Evolutionary conservation across 2,113 vertebrate genomes (phyloP).

Genomic region (Copsychus sechellarum): DNA sequence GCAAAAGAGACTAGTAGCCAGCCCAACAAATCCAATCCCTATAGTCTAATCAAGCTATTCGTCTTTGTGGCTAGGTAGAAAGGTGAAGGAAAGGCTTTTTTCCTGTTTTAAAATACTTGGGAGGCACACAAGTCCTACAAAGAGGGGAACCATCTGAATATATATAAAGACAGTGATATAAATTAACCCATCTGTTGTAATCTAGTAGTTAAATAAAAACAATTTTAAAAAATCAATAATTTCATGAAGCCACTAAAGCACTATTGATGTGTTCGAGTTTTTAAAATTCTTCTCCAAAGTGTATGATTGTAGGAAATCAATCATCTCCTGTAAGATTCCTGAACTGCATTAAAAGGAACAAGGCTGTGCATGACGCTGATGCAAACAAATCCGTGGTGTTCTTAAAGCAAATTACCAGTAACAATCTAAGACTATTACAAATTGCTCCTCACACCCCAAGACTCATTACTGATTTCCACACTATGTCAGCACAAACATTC

Average conservation of each 20-base stretch:
- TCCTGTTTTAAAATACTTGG: slow-evolving; percentile 33
- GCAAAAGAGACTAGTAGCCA: not conserved
- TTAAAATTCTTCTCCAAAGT: not conserved
- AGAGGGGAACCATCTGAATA: slow-evolving; percentile 7
- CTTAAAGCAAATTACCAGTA: not conserved
- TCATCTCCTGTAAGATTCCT: not conserved
- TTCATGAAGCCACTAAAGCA: not conserved
- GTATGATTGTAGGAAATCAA: not conserved
- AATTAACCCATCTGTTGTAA: slow-evolving; percentile 42
- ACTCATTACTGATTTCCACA: not conserved
- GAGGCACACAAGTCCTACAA: not conserved
- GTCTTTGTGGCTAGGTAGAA: not conserved
- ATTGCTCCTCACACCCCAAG: not conserved
- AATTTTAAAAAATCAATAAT: not conserved
- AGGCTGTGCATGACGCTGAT: not conserved
- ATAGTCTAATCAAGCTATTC: not conserved
- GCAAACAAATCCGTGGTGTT: not conserved
- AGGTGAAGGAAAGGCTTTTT: slow-evolving; percentile 17
- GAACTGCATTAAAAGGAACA: not conserved
- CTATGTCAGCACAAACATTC: not conserved
- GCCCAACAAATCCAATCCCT: not conserved
- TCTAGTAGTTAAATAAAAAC: not conserved
- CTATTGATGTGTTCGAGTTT: slow-evolving; percentile 10
- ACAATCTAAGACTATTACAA: not conserved
- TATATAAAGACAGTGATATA: not conserved